These are phyloP conservation scores for Armadillidium nasatum DNA, from an alignment of 1,140 invertebrate species.

Conservation along the genomic window DNA sequence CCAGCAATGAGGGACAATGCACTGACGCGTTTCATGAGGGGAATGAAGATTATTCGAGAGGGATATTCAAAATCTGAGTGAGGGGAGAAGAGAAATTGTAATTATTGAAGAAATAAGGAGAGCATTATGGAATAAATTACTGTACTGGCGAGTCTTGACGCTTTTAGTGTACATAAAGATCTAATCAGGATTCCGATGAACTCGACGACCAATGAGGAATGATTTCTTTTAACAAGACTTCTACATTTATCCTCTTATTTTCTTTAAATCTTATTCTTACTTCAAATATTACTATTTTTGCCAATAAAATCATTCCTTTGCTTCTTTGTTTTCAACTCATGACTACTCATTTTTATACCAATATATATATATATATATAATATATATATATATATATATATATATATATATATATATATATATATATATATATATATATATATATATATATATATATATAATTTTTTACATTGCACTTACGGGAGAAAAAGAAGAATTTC, in stretches of 20 bases:
- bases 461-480: too few species aligned
- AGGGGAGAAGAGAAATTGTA: neutral
- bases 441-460: too few species aligned
- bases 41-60: neutral
- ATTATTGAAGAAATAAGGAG: constrained; percentile 11
- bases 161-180: too few species aligned
- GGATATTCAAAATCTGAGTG: constrained; percentile 1
- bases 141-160: neutral
- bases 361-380: neutral
- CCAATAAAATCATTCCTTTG: neutral
- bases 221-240: neutral
- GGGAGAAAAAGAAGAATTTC: too few species aligned
- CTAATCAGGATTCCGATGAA: too few species aligned
- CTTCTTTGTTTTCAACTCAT: neutral
- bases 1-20: constrained; percentile 2
- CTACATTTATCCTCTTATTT: too few species aligned
- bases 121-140: constrained; percentile 7
- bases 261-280: too few species aligned
- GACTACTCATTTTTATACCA: neutral
- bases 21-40: constrained; percentile 7
- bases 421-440: neutral
- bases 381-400: neutral
- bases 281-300: too few species aligned
- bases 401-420: constrained; percentile 6
- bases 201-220: neutral